These are phyloP conservation scores for Phyllostomus discolor DNA, from an alignment of 2,113 vertebrate genomes.

Conservation along the genomic window DNA sequence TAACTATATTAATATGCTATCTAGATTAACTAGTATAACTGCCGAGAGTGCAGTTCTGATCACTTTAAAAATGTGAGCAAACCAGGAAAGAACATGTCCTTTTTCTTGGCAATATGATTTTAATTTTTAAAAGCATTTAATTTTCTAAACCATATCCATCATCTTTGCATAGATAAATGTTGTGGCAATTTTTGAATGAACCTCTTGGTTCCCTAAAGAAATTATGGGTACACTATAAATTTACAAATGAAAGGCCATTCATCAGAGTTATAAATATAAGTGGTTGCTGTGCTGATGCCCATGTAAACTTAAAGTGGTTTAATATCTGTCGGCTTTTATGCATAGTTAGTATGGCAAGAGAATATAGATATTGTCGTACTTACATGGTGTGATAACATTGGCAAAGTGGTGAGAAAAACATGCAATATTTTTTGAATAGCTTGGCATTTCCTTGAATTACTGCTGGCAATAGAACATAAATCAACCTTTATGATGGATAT, in stretches of 20 bases:
- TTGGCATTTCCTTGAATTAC: constrained; percentile 67
- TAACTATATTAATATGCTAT: constrained; percentile 28
- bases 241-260: constrained; percentile 58
- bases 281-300: not conserved
- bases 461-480: constrained; percentile 52
- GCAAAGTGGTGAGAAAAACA: constrained; percentile 23
- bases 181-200: constrained; percentile 69
- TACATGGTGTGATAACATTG: constrained; percentile 25
- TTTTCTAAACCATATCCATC: constrained; percentile 27
- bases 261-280: constrained; percentile 66
- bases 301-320: constrained; percentile 45
- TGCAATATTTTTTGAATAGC: constrained; percentile 64
- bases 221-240: constrained; percentile 63
- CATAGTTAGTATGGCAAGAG: not conserved
- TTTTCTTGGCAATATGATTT: constrained; percentile 45
- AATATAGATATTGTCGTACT: constrained; percentile 42
- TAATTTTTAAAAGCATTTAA: constrained; percentile 56
- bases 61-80: constrained; percentile 33
- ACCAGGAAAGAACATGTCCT: not conserved
- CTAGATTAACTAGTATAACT: constrained; percentile 51
- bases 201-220: constrained; percentile 51
- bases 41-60: constrained; percentile 35
- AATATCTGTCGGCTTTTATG: constrained; percentile 47
- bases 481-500: constrained; percentile 59
- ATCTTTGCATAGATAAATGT: constrained; percentile 48